These are phyloP conservation scores for Eupristina koningsbergeri DNA, from an alignment of 1,140 invertebrate species.

Conservation along the genomic window DNA sequence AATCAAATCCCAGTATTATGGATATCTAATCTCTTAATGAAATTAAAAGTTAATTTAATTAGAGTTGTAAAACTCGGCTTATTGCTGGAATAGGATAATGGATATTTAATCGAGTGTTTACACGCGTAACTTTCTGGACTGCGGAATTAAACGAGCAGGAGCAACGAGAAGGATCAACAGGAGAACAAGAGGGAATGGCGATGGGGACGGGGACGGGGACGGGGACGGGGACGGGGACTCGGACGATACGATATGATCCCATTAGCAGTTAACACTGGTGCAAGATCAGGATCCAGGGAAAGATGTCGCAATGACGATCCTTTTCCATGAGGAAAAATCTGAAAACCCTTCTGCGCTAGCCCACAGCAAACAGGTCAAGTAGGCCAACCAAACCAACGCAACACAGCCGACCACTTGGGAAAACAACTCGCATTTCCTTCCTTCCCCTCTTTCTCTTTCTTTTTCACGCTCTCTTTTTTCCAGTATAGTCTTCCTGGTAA, in stretches of 20 bases:
- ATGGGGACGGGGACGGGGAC: too few species aligned
- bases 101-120: not conserved
- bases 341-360: not conserved
- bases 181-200: too few species aligned
- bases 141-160: slow-evolving; percentile 5
- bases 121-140: not conserved
- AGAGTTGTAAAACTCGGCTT: not conserved
- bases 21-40: not conserved
- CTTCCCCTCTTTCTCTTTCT: slow-evolving; percentile 39
- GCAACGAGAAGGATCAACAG: too few species aligned
- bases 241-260: not conserved
- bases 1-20: not conserved
- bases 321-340: not conserved
- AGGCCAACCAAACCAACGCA: too few species aligned
- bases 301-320: not conserved
- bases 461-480: slow-evolving; percentile 12
- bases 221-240: too few species aligned
- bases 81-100: not conserved
- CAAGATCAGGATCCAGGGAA: slow-evolving; percentile 21
- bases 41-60: not conserved
- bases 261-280: slow-evolving; percentile 9
- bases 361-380: not conserved
- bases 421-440: slow-evolving; percentile 51
- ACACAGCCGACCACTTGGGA: not conserved
- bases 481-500: not conserved